Evolutionary conservation across 2,888 invertebrate genomes (phyloP).

Genomic region (Thera britannica): DNA sequence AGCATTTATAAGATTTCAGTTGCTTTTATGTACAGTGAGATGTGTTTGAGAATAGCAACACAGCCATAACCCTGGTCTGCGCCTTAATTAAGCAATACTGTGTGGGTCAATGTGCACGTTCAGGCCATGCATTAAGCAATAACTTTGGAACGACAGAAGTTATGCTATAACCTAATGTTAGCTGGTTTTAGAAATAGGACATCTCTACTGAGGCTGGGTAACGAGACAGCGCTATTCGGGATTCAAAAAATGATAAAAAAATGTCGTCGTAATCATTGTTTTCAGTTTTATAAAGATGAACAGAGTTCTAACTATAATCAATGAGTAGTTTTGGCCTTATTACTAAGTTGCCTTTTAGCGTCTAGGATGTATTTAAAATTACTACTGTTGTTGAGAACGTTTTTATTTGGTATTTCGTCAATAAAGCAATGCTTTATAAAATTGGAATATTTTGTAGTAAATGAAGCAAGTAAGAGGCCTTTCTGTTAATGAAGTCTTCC

Average conservation of each 20-base stretch:
- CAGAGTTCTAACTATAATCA: too few relatives aligned
- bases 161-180: neutral
- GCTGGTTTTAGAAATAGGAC: too few relatives aligned
- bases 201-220: too few relatives aligned
- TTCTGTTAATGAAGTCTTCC: neutral
- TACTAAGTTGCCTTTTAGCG: conserved; percentile 8
- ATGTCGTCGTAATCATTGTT: too few relatives aligned
- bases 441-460: neutral
- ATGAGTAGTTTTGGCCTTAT: too few relatives aligned
- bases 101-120: conserved; percentile 32
- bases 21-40: conserved; percentile 1
- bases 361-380: conserved; percentile 17
- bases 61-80: conserved; percentile 16
- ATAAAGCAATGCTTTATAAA: conserved; percentile 15
- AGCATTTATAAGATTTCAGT: neutral
- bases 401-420: conserved; percentile 35
- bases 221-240: too few relatives aligned
- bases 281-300: too few relatives aligned
- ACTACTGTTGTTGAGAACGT: conserved; percentile 5
- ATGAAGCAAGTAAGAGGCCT: conserved; percentile 16
- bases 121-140: conserved; percentile 16
- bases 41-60: conserved; percentile 15
- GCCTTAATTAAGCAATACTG: conserved; percentile 15
- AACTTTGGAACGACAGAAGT: conserved; percentile 22
- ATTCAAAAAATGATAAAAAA: too few relatives aligned